A percentile compares a stretch with the other conserved stretches of the same genome.
phyloP scores from a whole-genome alignment of 2,113 vertebrate species.

The Pongo pygmaeus region DNA sequence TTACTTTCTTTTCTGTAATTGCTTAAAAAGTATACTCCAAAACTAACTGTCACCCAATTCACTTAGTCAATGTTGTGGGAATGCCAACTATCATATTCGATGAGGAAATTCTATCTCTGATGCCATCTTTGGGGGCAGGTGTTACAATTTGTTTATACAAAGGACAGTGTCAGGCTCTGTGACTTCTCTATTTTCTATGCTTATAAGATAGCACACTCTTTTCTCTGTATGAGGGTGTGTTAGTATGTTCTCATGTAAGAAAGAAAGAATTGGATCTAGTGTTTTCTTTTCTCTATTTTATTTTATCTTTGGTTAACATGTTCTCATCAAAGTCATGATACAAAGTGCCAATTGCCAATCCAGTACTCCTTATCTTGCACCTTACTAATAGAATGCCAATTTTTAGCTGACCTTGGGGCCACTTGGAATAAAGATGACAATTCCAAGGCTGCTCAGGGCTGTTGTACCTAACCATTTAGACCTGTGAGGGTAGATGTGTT shows the following conservation, averaged over 20 bases:
- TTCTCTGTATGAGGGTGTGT: background rate
- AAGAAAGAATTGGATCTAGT: background rate
- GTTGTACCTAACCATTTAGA: background rate
- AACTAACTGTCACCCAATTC: background rate
- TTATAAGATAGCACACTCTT: background rate
- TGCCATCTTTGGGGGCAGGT: background rate
- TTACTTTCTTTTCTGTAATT: background rate
- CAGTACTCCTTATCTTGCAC: background rate
- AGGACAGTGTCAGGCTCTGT: background rate
- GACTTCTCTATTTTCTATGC: background rate
- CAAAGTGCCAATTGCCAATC: background rate
- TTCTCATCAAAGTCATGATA: background rate
- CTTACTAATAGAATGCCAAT: background rate
- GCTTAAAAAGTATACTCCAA: background rate
- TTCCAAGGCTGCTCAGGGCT: background rate
- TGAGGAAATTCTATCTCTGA: background rate
- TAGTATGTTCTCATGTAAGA: background rate
- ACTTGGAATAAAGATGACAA: background rate
- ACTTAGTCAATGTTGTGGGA: background rate
- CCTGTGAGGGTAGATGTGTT: background rate
- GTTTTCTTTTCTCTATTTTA: background rate
- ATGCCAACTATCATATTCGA: background rate
- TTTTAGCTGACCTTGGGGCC: background rate
- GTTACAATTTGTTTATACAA: background rate
- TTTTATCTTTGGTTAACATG: background rate